Base-by-base conservation (phyloP, 2,113 vertebrate species). In the Neogobius melanostomus region DNA sequence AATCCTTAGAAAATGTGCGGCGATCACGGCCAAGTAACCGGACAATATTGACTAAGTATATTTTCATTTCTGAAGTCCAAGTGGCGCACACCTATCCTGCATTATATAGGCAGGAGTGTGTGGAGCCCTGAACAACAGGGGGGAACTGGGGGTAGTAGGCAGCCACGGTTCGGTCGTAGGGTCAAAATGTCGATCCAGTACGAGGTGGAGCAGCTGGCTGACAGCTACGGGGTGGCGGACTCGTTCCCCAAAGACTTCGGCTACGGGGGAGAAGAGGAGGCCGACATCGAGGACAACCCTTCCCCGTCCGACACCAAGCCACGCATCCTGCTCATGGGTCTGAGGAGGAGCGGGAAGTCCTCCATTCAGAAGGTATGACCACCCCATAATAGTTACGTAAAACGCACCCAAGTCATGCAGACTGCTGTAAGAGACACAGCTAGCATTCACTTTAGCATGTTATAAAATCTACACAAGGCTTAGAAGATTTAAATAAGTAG, bases 221-320 rank as follows among this genome's bases (percentile, higher is more conserved):
- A 95, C 62, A 95, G 95, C 87, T 96, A 96, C 79, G 96, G 95
- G 69, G 92, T 94, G 6, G 93, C 95, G 11, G 96, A 97, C 83
- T 94, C 97, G 1, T 98, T 98, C 82, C 96, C 96, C 4, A 98
- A 98, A 90, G 96, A 98, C 80, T 98, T 98, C 83, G 97, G 94
- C 36, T 98, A 98, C 78, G 96, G 96, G 49, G 96, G 95, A 69
- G 97, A 98, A 69, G 97, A 98, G 77, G 97, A 98, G 90, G 93
- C 94, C 72, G 96, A 96, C 83, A 92, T 94, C 81, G 96, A 98
- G 82, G 95, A 94, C 89, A 93, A 89, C 72, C 93, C 90, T 75
- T 74, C 88, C 53, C 79, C 87, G 66, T 94, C 93, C 82, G 94
- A 97, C 86, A 95, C 95, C 89, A 98, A 99, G 63, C 98, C 98